phyloP scores from a whole-genome alignment of 2,797 vertebrate species.

The Anniella stebbinsi region DNA sequence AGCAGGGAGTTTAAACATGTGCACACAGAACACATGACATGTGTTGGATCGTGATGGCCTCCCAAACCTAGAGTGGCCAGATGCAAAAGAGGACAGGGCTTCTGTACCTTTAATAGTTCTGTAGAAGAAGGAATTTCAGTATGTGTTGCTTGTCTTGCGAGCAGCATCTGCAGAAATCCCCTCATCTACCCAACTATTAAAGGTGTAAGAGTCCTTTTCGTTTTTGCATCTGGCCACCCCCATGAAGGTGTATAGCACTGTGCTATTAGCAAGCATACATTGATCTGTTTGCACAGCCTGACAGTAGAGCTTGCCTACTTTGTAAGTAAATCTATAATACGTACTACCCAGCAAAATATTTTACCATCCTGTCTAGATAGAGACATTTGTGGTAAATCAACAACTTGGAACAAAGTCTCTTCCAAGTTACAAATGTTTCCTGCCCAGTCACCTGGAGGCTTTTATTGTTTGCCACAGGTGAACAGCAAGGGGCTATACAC shows the following conservation, averaged over 20 bases:
- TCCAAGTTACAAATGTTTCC: not conserved
- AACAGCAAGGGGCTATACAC: not conserved
- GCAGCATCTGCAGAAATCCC: not conserved
- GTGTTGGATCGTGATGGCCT: not conserved
- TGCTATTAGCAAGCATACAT: not conserved
- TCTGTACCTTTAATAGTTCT: not conserved
- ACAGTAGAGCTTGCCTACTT: not conserved
- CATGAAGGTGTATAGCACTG: not conserved
- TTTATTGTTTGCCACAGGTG: not conserved
- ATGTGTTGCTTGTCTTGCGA: not conserved
- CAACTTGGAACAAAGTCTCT: not conserved
- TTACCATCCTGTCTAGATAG: not conserved
- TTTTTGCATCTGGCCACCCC: not conserved
- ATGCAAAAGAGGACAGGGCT: not conserved
- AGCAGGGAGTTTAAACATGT: not conserved
- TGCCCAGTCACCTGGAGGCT: not conserved
- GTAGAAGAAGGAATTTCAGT: not conserved
- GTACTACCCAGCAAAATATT: not conserved
- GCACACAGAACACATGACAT: not conserved
- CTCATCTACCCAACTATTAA: not conserved
- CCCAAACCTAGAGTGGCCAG: not conserved
- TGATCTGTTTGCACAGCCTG: not conserved
- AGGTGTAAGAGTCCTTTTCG: not conserved
- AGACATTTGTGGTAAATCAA: not conserved
- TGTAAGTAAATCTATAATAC: not conserved